These are phyloP conservation scores for Tyto alba DNA, from an alignment of 2,113 vertebrate genomes.

Conservation along the genomic window DNA sequence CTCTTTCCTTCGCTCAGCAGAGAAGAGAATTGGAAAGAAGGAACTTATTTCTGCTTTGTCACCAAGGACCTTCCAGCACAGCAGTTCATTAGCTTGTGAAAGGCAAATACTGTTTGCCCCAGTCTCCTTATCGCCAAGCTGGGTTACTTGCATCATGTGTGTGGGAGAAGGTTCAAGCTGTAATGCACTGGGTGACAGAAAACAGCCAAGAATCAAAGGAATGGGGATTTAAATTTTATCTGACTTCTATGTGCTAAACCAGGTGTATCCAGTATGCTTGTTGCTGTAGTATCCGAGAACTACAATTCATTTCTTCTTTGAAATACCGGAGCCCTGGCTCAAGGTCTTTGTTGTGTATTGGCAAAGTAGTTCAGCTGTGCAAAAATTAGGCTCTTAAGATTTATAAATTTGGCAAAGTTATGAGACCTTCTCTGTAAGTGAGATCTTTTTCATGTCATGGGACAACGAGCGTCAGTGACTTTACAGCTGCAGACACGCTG, in stretches of 20 bases:
- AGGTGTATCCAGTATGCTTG: background rate
- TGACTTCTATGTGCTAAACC: background rate
- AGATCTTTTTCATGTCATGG: background rate
- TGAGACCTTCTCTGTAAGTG: background rate
- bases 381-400: background rate
- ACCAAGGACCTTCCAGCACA: background rate
- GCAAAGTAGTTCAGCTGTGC: background rate
- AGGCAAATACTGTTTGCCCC: background rate
- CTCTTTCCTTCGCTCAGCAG: background rate
- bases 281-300: background rate
- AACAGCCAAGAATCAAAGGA: background rate
- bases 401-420: background rate
- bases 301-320: background rate
- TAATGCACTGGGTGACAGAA: background rate
- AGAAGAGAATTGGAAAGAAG: background rate
- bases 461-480: background rate
- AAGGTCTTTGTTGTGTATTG: background rate
- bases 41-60: background rate
- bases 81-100: background rate
- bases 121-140: rapidly evolving
- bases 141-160: background rate
- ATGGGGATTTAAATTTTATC: background rate
- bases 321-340: rapidly evolving
- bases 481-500: background rate
- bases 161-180: background rate